Conservation (phyloP, 2,113 vertebrate species). For the Cinclus mexicanus region DNA sequence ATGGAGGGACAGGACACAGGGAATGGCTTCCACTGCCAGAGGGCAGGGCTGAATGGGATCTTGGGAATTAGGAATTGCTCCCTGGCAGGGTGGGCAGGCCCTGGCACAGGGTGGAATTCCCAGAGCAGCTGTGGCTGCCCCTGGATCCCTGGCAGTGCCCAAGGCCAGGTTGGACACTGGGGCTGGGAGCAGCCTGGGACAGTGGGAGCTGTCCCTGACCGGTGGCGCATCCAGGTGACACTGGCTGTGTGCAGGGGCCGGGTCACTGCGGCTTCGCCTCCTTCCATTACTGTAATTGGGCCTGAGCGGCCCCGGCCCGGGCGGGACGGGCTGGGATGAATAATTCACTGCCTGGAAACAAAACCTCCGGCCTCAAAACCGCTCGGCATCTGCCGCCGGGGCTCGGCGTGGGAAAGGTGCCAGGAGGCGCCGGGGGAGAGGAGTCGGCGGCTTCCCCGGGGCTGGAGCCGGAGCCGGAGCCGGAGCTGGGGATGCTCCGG, state of each 20-base stretch:
- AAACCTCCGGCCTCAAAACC: conserved; percentile 1
- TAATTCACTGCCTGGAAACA: conserved; percentile 49
- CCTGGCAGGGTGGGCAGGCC: background rate
- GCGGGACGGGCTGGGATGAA: background rate
- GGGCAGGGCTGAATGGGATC: fast-evolving
- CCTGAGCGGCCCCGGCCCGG: background rate
- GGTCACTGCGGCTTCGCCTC: background rate
- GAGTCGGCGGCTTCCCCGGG: background rate
- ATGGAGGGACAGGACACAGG: fast-evolving
- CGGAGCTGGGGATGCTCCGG: background rate
- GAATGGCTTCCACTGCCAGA: background rate
- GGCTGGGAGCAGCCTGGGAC: background rate
- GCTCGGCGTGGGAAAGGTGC: background rate
- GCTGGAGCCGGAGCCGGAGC: background rate
- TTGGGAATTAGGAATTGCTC: background rate
- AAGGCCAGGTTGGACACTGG: background rate
- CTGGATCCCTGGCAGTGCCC: background rate
- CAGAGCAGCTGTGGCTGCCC: background rate
- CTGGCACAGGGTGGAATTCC: background rate
- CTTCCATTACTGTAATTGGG: conserved; percentile 7
- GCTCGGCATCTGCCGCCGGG: background rate
- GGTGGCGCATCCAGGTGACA: background rate
- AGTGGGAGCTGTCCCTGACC: background rate
- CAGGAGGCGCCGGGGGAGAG: background rate
- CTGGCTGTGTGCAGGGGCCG: background rate